Evolutionary conservation across 2,113 vertebrate genomes (phyloP).

Genomic region (Ammodytes marinus): DNA sequence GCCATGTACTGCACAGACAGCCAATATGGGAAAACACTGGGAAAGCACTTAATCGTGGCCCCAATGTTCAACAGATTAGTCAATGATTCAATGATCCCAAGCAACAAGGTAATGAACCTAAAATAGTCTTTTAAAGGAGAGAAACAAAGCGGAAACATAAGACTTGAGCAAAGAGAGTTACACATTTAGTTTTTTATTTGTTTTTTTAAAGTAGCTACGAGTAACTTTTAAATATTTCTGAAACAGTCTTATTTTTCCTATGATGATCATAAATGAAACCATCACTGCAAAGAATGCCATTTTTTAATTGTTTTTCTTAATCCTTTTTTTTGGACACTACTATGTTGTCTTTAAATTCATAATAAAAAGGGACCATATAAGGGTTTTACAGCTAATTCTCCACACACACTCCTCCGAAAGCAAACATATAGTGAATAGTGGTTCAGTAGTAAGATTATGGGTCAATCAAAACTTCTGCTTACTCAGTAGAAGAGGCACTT

Average conservation of each 20-base stretch:
- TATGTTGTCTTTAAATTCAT: not conserved
- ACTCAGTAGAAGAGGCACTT: not conserved
- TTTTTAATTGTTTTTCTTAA: not conserved
- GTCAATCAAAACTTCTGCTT: not conserved
- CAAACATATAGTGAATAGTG: not conserved
- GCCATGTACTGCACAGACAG: conserved; percentile 6
- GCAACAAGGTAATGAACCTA: not conserved
- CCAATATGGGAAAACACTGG: conserved; percentile 19
- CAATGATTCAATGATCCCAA: conserved; percentile 6
- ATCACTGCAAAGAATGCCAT: too few species aligned
- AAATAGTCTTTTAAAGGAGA: not conserved
- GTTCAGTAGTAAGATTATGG: not conserved
- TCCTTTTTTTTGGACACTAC: too few species aligned
- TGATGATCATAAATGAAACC: too few species aligned
- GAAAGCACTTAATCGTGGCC: not conserved
- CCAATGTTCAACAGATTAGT: conserved; percentile 13
- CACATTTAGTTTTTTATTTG: not conserved
- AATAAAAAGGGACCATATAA: not conserved
- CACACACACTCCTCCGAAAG: not conserved
- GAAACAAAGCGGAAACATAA: not conserved
- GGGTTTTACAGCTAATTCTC: not conserved
- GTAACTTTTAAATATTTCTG: not conserved
- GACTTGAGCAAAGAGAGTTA: not conserved
- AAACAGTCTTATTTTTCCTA: too few species aligned
- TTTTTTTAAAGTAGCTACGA: not conserved